Evolutionary conservation across 2,888 invertebrate species (phyloP), one percentile per base, ranked within the genome.

Genomic region (Ophioninae sp.): DNA sequence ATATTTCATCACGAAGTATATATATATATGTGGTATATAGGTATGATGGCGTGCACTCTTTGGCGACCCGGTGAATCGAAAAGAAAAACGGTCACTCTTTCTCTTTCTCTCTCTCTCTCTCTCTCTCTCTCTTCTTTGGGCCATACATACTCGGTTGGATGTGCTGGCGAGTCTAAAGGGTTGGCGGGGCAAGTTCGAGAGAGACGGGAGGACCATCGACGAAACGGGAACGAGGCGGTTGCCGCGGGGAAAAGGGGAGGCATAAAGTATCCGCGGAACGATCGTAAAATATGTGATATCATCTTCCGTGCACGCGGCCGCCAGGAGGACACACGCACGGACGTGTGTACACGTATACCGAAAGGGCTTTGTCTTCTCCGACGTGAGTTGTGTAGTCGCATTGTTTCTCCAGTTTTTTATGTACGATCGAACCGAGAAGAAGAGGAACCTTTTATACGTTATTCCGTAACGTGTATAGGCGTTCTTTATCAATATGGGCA

Each of bases 271-370:
- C 90, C 88, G 64, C 81, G 87, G 86, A 89, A 88, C 84, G 88
- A 89, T 89, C 91, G 89, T 90, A 90, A 90, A 91, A 87, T 86
- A 90, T 90, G 87, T 89, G 90, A 91, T 91, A 90, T 90, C 90
- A 90, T 90, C 90, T 91, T 90, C 88, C 57, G 65, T 70, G 86
- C 86, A 86, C 85, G 75, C 85, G 86, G 81, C 81, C 86, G 86
- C 88, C 74, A 75, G 57, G 61, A 79, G 67, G 67, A 83, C 70
- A 70, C 74, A 68, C 72, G 57, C 65, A 56, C 56, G 41, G 17
- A 50, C 21, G 8, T 44, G 20, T 39, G 44, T 61, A 41, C 41
- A 41, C n/a, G 30, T 59, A 67, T 41, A 59, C 50, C 78, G 75
- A 39, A 86, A 86, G 87, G 88, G 87, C 89, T 90, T 90, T 89